Percentiles rank a stretch among this genome's conserved stretches.
Conservation (phyloP, 2,797 vertebrate species). For the Anas bernieri region DNA sequence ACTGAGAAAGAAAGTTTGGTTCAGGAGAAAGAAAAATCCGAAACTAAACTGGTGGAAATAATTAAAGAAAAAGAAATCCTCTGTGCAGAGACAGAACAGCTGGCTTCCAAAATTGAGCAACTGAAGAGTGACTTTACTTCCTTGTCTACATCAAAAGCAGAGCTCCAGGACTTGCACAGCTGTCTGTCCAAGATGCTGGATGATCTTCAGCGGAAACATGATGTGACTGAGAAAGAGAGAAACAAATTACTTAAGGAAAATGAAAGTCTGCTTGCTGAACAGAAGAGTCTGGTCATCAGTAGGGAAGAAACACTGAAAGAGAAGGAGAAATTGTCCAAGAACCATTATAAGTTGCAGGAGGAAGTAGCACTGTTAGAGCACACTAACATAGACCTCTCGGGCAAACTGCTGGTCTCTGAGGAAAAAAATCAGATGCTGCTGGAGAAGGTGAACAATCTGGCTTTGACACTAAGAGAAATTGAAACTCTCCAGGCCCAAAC, state of each 20-base stretch:
- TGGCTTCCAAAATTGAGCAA: slow-evolving; percentile 76
- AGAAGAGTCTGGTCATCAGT: slow-evolving; percentile 61
- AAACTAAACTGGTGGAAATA: slow-evolving; percentile 74
- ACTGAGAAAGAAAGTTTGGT: slow-evolving; percentile 73
- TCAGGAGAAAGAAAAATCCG: slow-evolving; percentile 77
- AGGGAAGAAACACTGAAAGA: slow-evolving; percentile 73
- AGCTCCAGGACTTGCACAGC: slow-evolving; percentile 73
- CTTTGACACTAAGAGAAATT: slow-evolving; percentile 83
- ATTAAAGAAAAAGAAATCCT: slow-evolving; percentile 75
- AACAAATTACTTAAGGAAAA: slow-evolving; percentile 70
- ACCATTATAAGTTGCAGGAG: slow-evolving; percentile 70
- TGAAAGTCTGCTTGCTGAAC: slow-evolving; percentile 67
- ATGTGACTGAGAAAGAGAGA: slow-evolving; percentile 72
- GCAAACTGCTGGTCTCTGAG: slow-evolving; percentile 76
- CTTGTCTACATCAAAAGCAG: slow-evolving; percentile 76
- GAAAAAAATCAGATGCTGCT: slow-evolving; percentile 82
- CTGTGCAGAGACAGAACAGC: slow-evolving; percentile 67
- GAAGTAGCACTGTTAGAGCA: slow-evolving; percentile 76
- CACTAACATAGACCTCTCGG: slow-evolving; percentile 79
- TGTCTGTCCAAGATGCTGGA: slow-evolving; percentile 77
- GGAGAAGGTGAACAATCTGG: slow-evolving; percentile 83
- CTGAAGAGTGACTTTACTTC: slow-evolving; percentile 75
- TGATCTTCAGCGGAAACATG: slow-evolving; percentile 71
- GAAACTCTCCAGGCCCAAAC: slow-evolving; percentile 86
- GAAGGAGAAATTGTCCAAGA: slow-evolving; percentile 77